Evolutionary conservation across 2,113 vertebrate species (phyloP), one percentile per base, ranked within the genome.

Genomic region (Alces alces): DNA sequence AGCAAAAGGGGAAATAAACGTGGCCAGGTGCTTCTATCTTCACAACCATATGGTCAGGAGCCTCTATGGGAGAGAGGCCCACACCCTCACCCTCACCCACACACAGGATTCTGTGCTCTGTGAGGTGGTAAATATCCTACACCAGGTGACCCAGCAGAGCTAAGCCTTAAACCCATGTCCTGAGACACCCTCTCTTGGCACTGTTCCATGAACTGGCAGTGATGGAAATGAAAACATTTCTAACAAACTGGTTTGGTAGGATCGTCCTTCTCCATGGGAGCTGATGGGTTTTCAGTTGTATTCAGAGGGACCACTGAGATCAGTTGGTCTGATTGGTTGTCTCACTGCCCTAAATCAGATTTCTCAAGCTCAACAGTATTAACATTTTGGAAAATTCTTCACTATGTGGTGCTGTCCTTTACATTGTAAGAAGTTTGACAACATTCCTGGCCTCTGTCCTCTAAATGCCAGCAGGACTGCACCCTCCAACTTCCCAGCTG

Each of bases 171-270:
- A 7, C 36, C 11, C 25, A 45, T 43, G 11, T 30, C 92, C 17
- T 1, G 50, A 52, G 64, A 58, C 16, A 6, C 43, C 86, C 45
- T 0, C 6, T n/a, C 39, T 70, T 54, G 3, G 3, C 25, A 12
- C 47, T 9, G 9, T 2, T 45, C 27, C n/a, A 11, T 0, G 2
- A 28, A 25, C 55, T 1, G 23, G 13, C 52, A 17, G 33, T 2
- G 27, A 19, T 2, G 21, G 73, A 33, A 1, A 15, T 16, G 70
- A 30, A 30, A 15, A 43, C 23, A 25, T 0, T 23, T 60, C 64
- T 33, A 4, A 27, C 4, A 28, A 1, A 21, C 8, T 27, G 66
- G 27, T 55, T 50, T n/a, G 0, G 11, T 3, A 15, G 3, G 28
- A 50, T 5, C 1, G 0, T 16, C 17, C 7, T 28, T 28, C 43